Evolutionary conservation across 1,140 invertebrate genomes (phyloP).

Genomic region (Phocides pigmalion): DNA sequence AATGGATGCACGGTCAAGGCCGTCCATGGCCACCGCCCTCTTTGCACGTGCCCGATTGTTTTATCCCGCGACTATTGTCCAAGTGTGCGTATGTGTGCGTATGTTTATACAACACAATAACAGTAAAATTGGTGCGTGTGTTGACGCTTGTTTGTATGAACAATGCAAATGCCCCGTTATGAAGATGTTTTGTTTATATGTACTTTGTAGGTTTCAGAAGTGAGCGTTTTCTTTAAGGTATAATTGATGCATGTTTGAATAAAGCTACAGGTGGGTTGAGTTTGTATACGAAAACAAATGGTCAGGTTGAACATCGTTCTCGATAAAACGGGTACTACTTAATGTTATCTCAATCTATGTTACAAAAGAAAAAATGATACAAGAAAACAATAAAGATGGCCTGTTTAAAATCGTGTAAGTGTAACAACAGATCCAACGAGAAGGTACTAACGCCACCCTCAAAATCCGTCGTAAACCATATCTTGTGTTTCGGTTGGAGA

Average conservation of each 20-base stretch:
- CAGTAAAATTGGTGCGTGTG: constrained; percentile 34
- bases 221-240: constrained; percentile 8
- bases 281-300: background rate
- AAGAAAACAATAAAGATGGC: too few relatives aligned
- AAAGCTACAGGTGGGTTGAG: background rate
- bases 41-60: constrained; percentile 70
- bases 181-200: constrained; percentile 28
- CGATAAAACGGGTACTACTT: background rate
- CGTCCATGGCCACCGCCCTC: constrained; percentile 58
- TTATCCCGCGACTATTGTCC: constrained; percentile 45
- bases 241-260: constrained; percentile 1
- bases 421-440: too few relatives aligned
- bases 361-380: too few relatives aligned
- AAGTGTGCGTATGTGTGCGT: constrained; percentile 40
- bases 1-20: constrained; percentile 79
- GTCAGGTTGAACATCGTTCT: background rate
- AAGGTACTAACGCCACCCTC: too few relatives aligned
- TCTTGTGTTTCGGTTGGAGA: too few relatives aligned
- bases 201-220: constrained; percentile 15
- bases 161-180: constrained; percentile 31
- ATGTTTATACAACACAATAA: constrained; percentile 37
- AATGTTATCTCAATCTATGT: background rate
- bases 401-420: too few relatives aligned
- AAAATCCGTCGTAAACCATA: too few relatives aligned
- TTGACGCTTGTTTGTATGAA: constrained; percentile 15